Evolutionary conservation across 2,888 invertebrate genomes (phyloP), one percentile per base, ranked within the genome.

Genomic region (Penaeus monodon): DNA sequence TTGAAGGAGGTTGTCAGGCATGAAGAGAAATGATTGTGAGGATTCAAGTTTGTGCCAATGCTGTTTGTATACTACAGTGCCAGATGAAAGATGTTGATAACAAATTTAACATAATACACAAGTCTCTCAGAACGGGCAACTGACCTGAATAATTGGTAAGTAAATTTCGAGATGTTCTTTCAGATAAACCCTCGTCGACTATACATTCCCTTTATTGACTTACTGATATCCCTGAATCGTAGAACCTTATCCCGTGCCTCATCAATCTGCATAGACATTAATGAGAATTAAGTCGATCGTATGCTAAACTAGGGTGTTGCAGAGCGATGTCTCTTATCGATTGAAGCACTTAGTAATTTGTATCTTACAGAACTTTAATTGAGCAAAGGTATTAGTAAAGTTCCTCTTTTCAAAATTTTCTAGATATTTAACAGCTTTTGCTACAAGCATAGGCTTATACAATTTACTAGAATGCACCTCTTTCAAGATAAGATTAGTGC

Each of bases 281-380:
- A 76, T 64, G 70, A 82, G 22, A 38, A 89, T 7, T 89, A 91
- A 79, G 86, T 91, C 12, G 70, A 85, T 10, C 88, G 91, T 79
- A 90, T 92, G 90, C 76, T 91, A 85, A 90, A 10, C 84, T 90
- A 27, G n/a, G n/a, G 91, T 44, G 44, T 10, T 78, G 63, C 78
- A 20, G 78, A 57, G 14, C 78, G 8, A 78, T 78, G 78, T 64
- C 78, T 22, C 17, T 49, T 57, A 24, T 57, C 10, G 29, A 78
- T n/a, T 22, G 33, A 44, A 57, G 78, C 57, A 17, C 27, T 78
- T 2, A 14, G 33, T 20, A 78, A 78, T 20, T 78, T 57, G 27
- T 78, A 8, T 4, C 29, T 78, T 6, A 63, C 64, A 17, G 78
- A 78, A 57, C 22, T 78, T 12, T 63, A 78, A n/a, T 63, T 57